Base-by-base conservation (phyloP, 2,113 vertebrate species). In the Epinephelus fuscoguttatus region DNA sequence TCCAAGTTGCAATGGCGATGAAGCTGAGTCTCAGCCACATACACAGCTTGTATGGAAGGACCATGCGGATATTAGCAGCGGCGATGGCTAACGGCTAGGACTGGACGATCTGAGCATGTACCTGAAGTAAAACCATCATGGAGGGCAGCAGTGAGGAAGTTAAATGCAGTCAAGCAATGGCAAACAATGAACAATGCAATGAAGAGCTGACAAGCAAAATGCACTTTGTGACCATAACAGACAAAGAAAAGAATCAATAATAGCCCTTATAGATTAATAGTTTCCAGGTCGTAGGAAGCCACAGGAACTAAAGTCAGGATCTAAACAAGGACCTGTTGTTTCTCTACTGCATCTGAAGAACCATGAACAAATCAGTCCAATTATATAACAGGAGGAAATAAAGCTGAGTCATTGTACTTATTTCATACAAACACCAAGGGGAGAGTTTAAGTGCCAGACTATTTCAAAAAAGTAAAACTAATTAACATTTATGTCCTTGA, bases 1-100 rank as follows among this genome's bases (percentile, higher is more conserved):
- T 87, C 78, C 84, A 81, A 64, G 83, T 84, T 80, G 86, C 79
- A 53, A 89, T 91, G 91, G 63, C 61, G 59, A 89, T 90, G 89
- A 81, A 84, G 76, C 61, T 0, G 80, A 74, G 62, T 70, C 80
- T 86, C 82, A 83, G 74, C 70, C 45, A 80, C 70, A 84, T 4
- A 88, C 55, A 82, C 66, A 87, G 87, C 88, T 80, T 33, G 55
- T 78, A 87, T 82, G 87, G 33, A 79, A 70, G 80, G 77, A 81
- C 72, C 90, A 90, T 88, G 92, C 88, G 23, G 57, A 84, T 52
- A 78, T 81, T 79, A 84, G 86, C 82, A 82, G 81, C 84, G 21
- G 70, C 56, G 30, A 77, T 76, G 69, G 74, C 77, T 25, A 76
- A 63, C 17, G 1, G 70, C 69, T 75, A 4, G 62, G 12, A 86